Base-by-base conservation (phyloP, 2,888 invertebrate species). In the Metalampra italica region DNA sequence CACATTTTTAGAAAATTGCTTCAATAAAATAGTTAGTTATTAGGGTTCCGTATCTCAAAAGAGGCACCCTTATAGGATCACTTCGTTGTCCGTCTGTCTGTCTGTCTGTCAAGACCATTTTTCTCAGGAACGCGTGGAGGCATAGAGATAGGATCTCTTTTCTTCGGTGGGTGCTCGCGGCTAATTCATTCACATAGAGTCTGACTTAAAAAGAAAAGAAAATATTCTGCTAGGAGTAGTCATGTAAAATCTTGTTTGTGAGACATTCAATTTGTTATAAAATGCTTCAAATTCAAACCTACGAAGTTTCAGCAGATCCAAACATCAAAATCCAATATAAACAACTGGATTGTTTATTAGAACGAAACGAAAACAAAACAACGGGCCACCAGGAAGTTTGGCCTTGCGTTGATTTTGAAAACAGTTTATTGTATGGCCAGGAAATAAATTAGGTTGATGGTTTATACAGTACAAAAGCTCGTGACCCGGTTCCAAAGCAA, bases 291-390 rank as follows among this genome's bases (percentile, higher is more conserved):
- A 30, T 4, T 11, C 2, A 11, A 11, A 34, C 7, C 11, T 11
- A 7, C 11, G 11, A 34, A 4, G 34, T 7, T 34, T 34, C 11
- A 11, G 34, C 34, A 34, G 34, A 4, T 34, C 34, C 34, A 34
- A 66, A 66, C 63, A 59, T 60, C 59, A 54, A 62, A 66, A 64
- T 74, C 68, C 76, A 11, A 78, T 22, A 75, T 78, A 75, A 76
- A 78, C 81, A 61, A 62, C 9, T 11, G 1, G 34, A 68, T 72
- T 77, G 74, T 77, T 79, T 75, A 72, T 70, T 66, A 73, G 71
- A 70, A 66, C 68, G 71, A 68, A 71, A 74, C 65, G 67, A 66
- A 68, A 64, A 62, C 55, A 68, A 66, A 68, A 64, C 22, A 34
- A 11, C 34, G 34, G 8, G 34, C 22, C 22, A 22, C 22, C 22